Evolutionary conservation across 1,140 invertebrate genomes (phyloP), one percentile per base, ranked within the genome.

Genomic region (Caligus rogercresseyi): DNA sequence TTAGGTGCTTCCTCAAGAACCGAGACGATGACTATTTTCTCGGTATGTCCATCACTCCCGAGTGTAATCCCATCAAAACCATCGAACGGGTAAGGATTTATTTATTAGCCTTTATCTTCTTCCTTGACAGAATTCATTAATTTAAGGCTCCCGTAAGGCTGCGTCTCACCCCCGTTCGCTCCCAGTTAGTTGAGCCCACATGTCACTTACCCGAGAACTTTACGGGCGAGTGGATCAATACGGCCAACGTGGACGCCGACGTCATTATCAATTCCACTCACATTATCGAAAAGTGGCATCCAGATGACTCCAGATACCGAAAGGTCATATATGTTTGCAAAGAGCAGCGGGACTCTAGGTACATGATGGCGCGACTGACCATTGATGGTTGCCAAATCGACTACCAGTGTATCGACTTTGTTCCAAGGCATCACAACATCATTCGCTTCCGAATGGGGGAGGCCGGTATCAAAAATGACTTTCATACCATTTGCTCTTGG

Each of bases 361-460:
- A 89, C 43, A 90, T 98, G 82, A 93, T 97, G 88, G 89, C 92
- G 7, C 78, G 90, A 65, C 79, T 96, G 4, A 93, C 90, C 3
- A 89, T 96, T 0, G 92, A 96, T 76, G 92, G 90, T 76, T 98
- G 87, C 75, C 92, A 97, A 76, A 92, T 94, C 70, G 93, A 97
- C 80, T 97, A 88, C 70, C 82, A 96, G 7, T 97, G 94, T 70
- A 95, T 94, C 69, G 90, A 97, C 71, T 94, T 98, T 72, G 82
- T 96, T 13, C 87, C 89, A 0, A 80, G 88, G 65, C 92, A 97
- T 78, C 91, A 96, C 69, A 96, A 95, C 72, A 80, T 98, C 66
- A 95, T 97, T 65, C 79, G 88, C 68, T 97, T 88, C 72, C 80
- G 93, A 67, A 86, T 85, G 74, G 89, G 92, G 64, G 71, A 89